Evolutionary conservation across 2,888 invertebrate species (phyloP), one percentile per base, ranked within the genome.

Genomic region (Meiosimyza decipiens): DNA sequence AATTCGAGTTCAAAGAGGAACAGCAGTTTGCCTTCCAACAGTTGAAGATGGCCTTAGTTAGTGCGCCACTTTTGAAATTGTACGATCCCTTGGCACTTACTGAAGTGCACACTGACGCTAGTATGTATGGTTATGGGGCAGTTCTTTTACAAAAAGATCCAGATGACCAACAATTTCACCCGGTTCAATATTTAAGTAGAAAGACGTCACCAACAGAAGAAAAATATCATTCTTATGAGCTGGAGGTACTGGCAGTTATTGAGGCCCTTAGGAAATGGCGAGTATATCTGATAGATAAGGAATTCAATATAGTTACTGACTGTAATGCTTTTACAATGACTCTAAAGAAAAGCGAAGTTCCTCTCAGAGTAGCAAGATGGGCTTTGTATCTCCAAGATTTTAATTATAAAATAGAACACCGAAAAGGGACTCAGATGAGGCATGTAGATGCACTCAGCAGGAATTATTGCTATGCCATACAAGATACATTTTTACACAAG

Each of bases 181-280:
- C 77, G 0, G 65, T 80, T 4, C 76, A 79, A 69, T 81, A 75
- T 57, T 74, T 76, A 65, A 81, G 81, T 52, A 70, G 73, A 12
- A 77, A 77, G 65, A 80, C 80, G 4, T 74, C 74, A 0, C 65
- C 69, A 1, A 71, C 69, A 0, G 79, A 81, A 65, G 75, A 76
- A 13, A 76, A 76, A 15, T 77, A 76, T 47, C 65, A 71, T 22
- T 79, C 78, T 12, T 80, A 82, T 18, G 78, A 79, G 55, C 62
- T 81, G 15, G 78, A 80, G 54, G 75, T 72, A 9, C 49, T 79
- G 9, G 80, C 80, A 0, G 73, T 82, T 28, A 71, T 79, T n/a
- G 69, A 71, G 16, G 77, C 79, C 1, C 22, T 79, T 9, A 77
- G 76, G 49, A 79, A 78, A 57, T 80, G 79, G 73, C 51, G 78